Evolutionary conservation across 30 jellyfish, hydroid and myxozoan species (phyloP), one percentile per base, ranked within the genome.

Genomic region (Nemopilema nomurai): DNA sequence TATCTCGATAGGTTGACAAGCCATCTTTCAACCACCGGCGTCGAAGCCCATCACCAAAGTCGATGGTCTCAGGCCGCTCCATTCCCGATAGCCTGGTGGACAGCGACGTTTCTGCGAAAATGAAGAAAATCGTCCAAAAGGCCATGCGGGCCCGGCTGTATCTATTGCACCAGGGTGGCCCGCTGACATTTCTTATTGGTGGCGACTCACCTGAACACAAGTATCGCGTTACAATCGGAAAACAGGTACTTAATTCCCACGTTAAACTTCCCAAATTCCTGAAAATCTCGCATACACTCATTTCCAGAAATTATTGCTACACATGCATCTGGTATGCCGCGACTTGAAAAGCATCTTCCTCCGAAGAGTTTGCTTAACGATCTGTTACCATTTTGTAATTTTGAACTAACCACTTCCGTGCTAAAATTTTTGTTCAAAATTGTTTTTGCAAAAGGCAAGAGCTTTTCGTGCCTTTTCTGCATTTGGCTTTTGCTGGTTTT

Each of bases 181-280:
- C 99, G 18, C 66, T 90, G 88, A 84, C 97, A 67, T 94, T 94
- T 73, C 92, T 89, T 21, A 89, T 94, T 79, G 99, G 99, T 51
- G 99, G 99, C 49, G 99, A 94, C 65, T 89, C 99, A 6, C 97
- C 99, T 21, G 99, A 94, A 67, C 97, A 94, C 67, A 94, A 94
- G 63, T 94, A 94, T 81, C 82, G 89, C 70, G 99, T 94, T 41
- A 89, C 94, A 1, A 86, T 94, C 71, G 99, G 99, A 0, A 97
- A 77, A 66, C 99, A 94, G 97, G 99, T 94, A 62, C 57, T 41
- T 41, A 41, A 41, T 41, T 41, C 6, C 13, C 57, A 3, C 13
- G 57, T 41, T 3, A 41, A 41, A 3, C 57, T 41, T 6, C 13
- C 57, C 13, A 3, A 41, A 41, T 41, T 41, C 6, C 13, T 41